Base-by-base conservation (phyloP, 2,113 vertebrate genomes). In the Urocolius indicus region DNA sequence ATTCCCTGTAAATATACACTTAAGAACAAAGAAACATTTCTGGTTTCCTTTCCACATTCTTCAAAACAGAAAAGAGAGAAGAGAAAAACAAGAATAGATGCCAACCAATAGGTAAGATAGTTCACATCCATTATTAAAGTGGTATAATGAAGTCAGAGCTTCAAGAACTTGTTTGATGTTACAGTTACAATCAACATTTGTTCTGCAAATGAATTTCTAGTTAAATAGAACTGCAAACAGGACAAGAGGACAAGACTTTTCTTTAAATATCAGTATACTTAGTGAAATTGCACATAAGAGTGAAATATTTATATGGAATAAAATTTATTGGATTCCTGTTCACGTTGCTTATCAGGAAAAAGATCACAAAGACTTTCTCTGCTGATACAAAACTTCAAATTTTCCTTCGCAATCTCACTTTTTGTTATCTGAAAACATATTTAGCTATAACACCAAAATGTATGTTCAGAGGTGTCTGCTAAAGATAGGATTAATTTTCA, bases 1-100 rank as follows among this genome's bases (percentile, higher is more conserved):
- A 23, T 89, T 92, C 68, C 55, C 58, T 58, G 41, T 85, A 95
- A 95, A 94, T 90, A 73, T 30, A 12, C 34, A 54, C 75, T 76
- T 21, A 90, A 81, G 93, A 55, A 4, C 67, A 71, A 71, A 62
- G 5, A 46, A 61, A 54, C 6, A 59, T 69, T 94, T 92, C 79
- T 59, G 21, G 36, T 84, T 93, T 86, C 55, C 52, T 94, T 88
- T 82, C 48, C 30, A 45, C 52, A 10, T 27, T 84, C 45, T 79
- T 83, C 67, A 78, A 90, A 95, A 76, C 23, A 69, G 22, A 93
- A 54, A 74, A 86, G 15, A 74, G 46, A 82, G 15, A 41, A 58
- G 10, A 80, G 58, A 85, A 95, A 65, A 94, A n/a, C 23, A 78
- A 85, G 73, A 91, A n/a, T 4, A 94, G 19, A 78, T 67, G 32